Evolutionary conservation across 2,888 invertebrate genomes (phyloP).

Genomic region (Oscheius onirici): DNA sequence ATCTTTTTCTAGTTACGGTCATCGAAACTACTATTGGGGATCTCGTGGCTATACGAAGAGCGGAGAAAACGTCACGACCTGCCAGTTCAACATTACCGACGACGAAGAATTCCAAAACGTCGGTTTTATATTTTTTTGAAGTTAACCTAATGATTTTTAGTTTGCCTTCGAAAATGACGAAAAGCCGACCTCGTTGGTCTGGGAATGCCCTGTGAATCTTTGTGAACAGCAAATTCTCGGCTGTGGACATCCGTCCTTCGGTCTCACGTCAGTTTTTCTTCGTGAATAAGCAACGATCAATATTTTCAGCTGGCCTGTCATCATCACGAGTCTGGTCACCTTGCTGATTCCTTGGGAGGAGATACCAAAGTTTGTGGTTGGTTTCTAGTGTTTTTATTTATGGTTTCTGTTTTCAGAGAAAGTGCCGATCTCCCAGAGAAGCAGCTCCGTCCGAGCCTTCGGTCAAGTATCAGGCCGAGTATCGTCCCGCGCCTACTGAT

Average conservation of each 20-base stretch:
- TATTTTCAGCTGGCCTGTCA: slow-evolving; percentile 4
- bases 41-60: neutral
- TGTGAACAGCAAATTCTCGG: neutral
- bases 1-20: neutral
- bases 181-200: neutral
- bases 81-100: neutral
- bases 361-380: neutral
- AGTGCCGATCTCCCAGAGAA: neutral
- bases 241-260: slow-evolving; percentile 3
- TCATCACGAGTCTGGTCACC: neutral
- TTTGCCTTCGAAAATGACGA: neutral
- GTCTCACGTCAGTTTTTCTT: slow-evolving; percentile 14
- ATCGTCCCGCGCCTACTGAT: neutral
- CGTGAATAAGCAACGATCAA: neutral
- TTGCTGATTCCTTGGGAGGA: slow-evolving; percentile 11
- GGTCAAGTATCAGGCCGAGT: neutral
- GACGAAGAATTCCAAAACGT: slow-evolving; percentile 14
- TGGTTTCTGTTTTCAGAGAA: neutral
- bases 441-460: neutral
- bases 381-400: neutral
- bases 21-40: slow-evolving; percentile 11
- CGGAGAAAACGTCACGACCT: slow-evolving; percentile 4
- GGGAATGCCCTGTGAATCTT: slow-evolving; percentile 6
- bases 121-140: neutral
- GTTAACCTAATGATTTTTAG: neutral